Evolutionary conservation across 2,888 invertebrate species (phyloP), one percentile per base, ranked within the genome.

Genomic region (Ochropacha duplaris): DNA sequence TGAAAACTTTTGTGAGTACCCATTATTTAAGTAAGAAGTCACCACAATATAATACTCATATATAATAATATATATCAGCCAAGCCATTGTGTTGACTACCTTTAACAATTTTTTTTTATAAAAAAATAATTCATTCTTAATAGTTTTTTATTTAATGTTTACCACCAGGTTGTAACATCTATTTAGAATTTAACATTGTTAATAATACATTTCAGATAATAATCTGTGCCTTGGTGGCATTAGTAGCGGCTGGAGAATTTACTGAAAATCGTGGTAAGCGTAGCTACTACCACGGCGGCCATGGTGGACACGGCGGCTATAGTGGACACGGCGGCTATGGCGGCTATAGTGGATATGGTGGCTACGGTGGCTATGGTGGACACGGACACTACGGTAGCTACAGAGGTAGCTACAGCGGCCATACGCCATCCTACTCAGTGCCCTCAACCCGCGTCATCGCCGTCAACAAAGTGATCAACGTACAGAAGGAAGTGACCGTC

Each of bases 381-480:
- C n/a, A 36, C 28, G 31, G 34, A 19, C 2, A 12, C 19, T 14
- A 22, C 14, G 22, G 52, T 12, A 34, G 34, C 44, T 44, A 19
- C 19, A 9, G 19, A 16, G 16, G 39, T 36, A n/a, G 36, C 36
- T 36, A 36, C 36, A 36, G 36, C 6, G 36, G 36, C n/a, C n/a
- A n/a, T 5, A n/a, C 36, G 14, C 36, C 36, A 4, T n/a, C 34
- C 19, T 9, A 44, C 16, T 44, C 50, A 2, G 60, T 50, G 22
- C 57, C 75, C 34, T 66, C 76, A 3, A 67, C 79, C 0, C 67
- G 63, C 8, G 65, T 83, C 11, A 62, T 84, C 44, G 58, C 78
- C 57, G 79, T 82, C 50, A 79, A 83, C 60, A 84, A 79, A 60
- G 78, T 85, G 0, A 80, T 86, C 54, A 76, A 73, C 63, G 76